Evolutionary conservation across 2,113 vertebrate species (phyloP).

Genomic region (Himantopus leucocephalus): DNA sequence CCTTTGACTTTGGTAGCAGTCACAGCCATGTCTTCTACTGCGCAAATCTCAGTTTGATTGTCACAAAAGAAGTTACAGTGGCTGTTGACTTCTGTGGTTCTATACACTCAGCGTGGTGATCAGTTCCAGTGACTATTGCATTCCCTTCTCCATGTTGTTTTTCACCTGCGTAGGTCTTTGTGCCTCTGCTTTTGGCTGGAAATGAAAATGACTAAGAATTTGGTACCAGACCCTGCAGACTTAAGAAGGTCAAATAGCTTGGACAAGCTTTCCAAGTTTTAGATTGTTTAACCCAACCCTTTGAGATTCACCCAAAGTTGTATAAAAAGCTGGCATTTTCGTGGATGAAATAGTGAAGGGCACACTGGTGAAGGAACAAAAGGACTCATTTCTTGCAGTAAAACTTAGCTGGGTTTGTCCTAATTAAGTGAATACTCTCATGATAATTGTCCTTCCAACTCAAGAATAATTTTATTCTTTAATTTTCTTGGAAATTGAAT

Average conservation of each 20-base stretch:
- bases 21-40: neutral
- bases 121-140: neutral
- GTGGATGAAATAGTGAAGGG: neutral
- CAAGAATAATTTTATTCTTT: neutral
- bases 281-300: neutral
- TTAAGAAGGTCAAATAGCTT: slow-evolving; percentile 20
- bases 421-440: neutral
- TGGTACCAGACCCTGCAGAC: neutral
- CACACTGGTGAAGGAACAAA: neutral
- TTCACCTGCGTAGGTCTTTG: neutral
- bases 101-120: neutral
- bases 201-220: slow-evolving; percentile 31
- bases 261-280: neutral
- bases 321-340: neutral
- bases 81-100: neutral
- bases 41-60: neutral
- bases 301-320: neutral
- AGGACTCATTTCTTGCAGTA: neutral
- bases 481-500: neutral
- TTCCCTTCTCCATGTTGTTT: neutral
- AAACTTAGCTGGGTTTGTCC: neutral
- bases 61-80: neutral
- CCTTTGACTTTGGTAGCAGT: neutral
- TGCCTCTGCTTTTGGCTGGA: slow-evolving; percentile 17
- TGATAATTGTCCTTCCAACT: neutral